These are phyloP conservation scores for Melitaea athalia DNA, from an alignment of 2,888 invertebrate genomes.

Conservation along the genomic window DNA sequence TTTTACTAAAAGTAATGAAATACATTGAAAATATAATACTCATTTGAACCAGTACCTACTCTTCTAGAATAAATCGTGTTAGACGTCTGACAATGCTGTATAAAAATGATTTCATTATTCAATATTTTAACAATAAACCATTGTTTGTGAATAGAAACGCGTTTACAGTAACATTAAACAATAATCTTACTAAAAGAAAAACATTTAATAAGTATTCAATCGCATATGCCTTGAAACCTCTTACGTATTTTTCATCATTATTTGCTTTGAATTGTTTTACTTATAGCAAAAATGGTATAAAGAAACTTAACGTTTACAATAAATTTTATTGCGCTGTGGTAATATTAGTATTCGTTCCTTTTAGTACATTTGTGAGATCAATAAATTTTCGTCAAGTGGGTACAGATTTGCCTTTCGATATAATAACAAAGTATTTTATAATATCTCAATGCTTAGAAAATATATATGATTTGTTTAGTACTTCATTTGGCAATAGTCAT, in stretches of 20 bases:
- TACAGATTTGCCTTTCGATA: constrained; percentile 56
- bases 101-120: constrained; percentile 38
- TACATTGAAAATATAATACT: background rate
- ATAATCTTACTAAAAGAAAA: constrained; percentile 22
- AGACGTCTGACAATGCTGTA: constrained; percentile 36
- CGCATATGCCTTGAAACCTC: constrained; percentile 52
- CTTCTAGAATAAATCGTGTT: background rate
- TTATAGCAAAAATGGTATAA: constrained; percentile 44
- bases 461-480: constrained; percentile 47
- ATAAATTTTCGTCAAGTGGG: constrained; percentile 51
- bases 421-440: constrained; percentile 53
- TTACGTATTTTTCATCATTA: constrained; percentile 50
- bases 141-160: constrained; percentile 21
- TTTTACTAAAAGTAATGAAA: background rate
- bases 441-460: constrained; percentile 49
- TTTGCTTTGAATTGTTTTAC: constrained; percentile 53
- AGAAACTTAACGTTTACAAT: constrained; percentile 39
- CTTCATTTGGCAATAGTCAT: constrained; percentile 48
- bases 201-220: constrained; percentile 43
- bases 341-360: constrained; percentile 39
- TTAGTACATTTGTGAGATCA: constrained; percentile 45
- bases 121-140: constrained; percentile 17
- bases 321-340: constrained; percentile 51
- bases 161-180: constrained; percentile 41
- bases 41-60: background rate